Evolutionary conservation across 1,140 invertebrate genomes (phyloP).

Genomic region (Ephestia elutella): DNA sequence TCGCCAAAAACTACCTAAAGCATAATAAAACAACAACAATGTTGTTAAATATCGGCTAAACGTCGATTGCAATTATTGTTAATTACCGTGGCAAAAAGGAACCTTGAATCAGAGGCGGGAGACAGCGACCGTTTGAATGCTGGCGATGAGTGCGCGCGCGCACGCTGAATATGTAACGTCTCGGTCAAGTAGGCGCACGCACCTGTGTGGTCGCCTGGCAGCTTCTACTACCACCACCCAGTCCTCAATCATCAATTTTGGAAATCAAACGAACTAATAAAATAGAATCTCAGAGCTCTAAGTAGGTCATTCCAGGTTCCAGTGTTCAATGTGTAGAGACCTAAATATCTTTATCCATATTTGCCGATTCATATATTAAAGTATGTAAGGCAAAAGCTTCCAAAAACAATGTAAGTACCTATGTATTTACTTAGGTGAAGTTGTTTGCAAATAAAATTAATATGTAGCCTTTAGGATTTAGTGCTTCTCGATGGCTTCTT

Average conservation of each 20-base stretch:
- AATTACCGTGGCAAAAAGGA: slow-evolving; percentile 52
- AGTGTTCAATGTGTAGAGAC: too few relatives aligned
- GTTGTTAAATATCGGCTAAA: slow-evolving; percentile 17
- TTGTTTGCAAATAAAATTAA: too few relatives aligned
- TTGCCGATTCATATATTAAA: too few relatives aligned
- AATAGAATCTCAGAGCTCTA: too few relatives aligned
- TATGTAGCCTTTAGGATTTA: too few relatives aligned
- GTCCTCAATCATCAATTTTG: not conserved
- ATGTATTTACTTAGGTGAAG: too few relatives aligned
- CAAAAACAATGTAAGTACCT: too few relatives aligned
- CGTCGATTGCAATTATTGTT: slow-evolving; percentile 38
- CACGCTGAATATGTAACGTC: slow-evolving; percentile 61
- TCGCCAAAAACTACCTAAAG: slow-evolving; percentile 10
- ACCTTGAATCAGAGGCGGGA: slow-evolving; percentile 51
- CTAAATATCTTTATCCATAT: too few relatives aligned
- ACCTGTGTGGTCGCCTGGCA: slow-evolving; percentile 9
- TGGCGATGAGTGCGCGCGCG: slow-evolving; percentile 49
- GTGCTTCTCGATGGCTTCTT: too few relatives aligned
- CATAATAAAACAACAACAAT: not conserved
- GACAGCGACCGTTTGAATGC: slow-evolving; percentile 55
- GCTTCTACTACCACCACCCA: not conserved
- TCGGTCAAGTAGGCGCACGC: slow-evolving; percentile 51
- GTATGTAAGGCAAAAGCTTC: too few relatives aligned
- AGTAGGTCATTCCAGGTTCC: too few relatives aligned
- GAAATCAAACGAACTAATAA: not conserved